Evolutionary conservation across 2,797 vertebrate genomes (phyloP).

Genomic region (Notoglanidium macrostoma): DNA sequence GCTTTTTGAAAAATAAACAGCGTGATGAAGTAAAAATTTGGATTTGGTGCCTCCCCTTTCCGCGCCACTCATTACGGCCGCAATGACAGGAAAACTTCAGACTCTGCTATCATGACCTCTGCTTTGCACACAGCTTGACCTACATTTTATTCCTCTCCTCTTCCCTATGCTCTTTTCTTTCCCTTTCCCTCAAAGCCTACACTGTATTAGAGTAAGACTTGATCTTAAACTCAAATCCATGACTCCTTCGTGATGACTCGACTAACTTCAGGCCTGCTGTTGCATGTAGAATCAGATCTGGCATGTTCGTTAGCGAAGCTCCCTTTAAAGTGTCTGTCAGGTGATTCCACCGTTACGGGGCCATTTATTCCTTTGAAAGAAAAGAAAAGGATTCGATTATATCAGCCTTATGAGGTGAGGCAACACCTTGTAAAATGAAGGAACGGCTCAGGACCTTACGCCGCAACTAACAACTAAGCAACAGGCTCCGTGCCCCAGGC

Average conservation of each 20-base stretch:
- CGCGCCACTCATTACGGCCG: neutral
- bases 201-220: neutral
- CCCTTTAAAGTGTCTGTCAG: neutral
- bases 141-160: conserved; percentile 37
- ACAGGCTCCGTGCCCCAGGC: conserved; percentile 63
- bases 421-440: neutral
- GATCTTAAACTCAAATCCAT: neutral
- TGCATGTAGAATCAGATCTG: neutral
- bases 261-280: neutral
- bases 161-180: conserved; percentile 11
- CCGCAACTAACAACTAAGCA: conserved; percentile 51
- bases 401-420: conserved; percentile 17
- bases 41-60: conserved; percentile 60
- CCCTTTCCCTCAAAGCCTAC: conserved; percentile 34
- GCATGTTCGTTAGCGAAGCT: neutral
- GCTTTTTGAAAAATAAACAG: conserved; percentile 59
- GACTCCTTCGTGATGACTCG: neutral
- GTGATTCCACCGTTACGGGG: too few species aligned
- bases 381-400: neutral
- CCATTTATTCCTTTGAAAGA: too few species aligned
- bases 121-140: conserved; percentile 38
- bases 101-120: conserved; percentile 36
- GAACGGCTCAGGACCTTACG: neutral
- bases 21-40: conserved; percentile 70
- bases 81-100: conserved; percentile 62